These are phyloP conservation scores for Fistularia tabacaria DNA, from an alignment of 2,797 vertebrate species.

Conservation along the genomic window DNA sequence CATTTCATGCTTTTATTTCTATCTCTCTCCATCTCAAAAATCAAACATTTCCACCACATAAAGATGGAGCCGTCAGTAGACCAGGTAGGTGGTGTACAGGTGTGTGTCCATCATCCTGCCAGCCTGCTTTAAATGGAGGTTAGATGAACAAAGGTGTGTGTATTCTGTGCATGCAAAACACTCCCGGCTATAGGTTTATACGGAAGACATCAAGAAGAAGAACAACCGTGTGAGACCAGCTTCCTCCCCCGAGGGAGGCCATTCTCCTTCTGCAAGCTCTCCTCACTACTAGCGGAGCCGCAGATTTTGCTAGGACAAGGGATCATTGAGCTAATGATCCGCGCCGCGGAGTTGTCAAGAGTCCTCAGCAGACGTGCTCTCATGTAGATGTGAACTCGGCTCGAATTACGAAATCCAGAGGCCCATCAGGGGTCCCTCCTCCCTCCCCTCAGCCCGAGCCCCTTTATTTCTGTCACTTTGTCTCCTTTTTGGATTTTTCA, in stretches of 20 bases:
- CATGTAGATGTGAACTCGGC: too few relatives aligned
- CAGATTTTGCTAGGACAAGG: constrained; percentile 1
- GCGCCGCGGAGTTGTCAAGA: too few relatives aligned
- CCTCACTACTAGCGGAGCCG: constrained; percentile 19
- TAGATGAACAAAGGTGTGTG: too few relatives aligned
- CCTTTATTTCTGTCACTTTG: too few relatives aligned
- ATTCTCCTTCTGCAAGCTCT: constrained; percentile 2
- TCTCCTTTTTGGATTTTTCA: too few relatives aligned
- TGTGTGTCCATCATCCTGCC: neutral
- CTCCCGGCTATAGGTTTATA: too few relatives aligned
- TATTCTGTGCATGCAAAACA: too few relatives aligned
- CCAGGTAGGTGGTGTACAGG: constrained; percentile 51
- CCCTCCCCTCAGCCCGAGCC: too few relatives aligned
- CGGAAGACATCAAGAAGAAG: neutral
- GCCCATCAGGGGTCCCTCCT: too few relatives aligned
- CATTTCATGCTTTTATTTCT: constrained; percentile 10
- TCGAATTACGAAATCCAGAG: too few relatives aligned
- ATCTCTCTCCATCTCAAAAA: constrained; percentile 4
- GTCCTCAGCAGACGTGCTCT: too few relatives aligned
- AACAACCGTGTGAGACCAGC: constrained; percentile 11
- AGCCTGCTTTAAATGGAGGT: neutral
- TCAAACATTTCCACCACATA: constrained; percentile 20
- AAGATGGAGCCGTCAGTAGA: constrained; percentile 51
- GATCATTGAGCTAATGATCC: constrained; percentile 52
- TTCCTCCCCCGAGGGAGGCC: constrained; percentile 31